Conservation (phyloP, 1,140 invertebrate species). For the Triops longicaudatus region DNA sequence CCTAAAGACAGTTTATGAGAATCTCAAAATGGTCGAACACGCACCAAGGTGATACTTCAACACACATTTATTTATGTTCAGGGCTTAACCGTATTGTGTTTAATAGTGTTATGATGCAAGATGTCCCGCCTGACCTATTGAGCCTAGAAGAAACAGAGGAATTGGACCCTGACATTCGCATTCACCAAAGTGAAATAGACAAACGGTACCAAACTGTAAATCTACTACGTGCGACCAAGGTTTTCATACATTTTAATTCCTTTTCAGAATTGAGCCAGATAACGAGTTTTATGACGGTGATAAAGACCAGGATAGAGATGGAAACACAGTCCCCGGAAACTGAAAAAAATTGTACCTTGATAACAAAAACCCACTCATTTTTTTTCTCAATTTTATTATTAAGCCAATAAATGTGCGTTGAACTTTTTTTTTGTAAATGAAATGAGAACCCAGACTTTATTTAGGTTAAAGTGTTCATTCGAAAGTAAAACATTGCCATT, state of each 20-base stretch:
- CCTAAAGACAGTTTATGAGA: slow-evolving; percentile 73
- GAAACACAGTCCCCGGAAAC: not conserved
- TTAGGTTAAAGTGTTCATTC: not conserved
- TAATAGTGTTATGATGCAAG: slow-evolving; percentile 78
- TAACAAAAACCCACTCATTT: not conserved
- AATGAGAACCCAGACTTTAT: slow-evolving; percentile 6
- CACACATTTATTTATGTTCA: not conserved
- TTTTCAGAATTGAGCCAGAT: slow-evolving; percentile 63
- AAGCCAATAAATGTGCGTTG: not conserved
- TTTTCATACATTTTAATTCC: slow-evolving; percentile 22
- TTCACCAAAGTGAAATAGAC: slow-evolving; percentile 70
- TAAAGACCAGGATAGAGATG: slow-evolving; percentile 44
- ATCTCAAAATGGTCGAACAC: slow-evolving; percentile 79
- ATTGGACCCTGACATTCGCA: slow-evolving; percentile 65
- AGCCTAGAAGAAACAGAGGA: slow-evolving; percentile 45
- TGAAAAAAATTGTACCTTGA: slow-evolving; percentile 8
- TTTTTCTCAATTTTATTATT: slow-evolving; percentile 19
- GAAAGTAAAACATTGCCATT: not conserved
- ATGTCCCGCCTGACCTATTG: slow-evolving; percentile 63
- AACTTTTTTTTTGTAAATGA: not conserved
- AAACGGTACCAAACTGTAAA: slow-evolving; percentile 41
- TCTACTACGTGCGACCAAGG: not conserved
- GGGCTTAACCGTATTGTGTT: slow-evolving; percentile 1
- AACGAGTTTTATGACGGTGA: slow-evolving; percentile 94
- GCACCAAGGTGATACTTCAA: slow-evolving; percentile 51